Percentiles rank a stretch among this genome's conserved stretches.
phyloP scores from a whole-genome alignment of 2,888 invertebrate genomes.

The Cotesia congregata region DNA sequence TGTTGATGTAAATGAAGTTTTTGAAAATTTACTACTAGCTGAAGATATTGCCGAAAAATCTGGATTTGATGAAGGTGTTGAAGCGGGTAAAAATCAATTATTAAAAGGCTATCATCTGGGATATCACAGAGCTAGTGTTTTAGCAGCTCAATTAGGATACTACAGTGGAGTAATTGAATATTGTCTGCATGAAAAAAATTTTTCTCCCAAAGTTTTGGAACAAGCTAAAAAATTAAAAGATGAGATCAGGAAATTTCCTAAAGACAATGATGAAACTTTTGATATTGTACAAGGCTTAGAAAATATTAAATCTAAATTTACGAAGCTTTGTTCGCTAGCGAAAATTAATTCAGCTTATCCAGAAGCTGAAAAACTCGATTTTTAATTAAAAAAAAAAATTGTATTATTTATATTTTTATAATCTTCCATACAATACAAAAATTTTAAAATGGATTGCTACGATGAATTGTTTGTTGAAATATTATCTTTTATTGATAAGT shows the following conservation, averaged over 20 bases:
- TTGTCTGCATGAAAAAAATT: slow-evolving; percentile 64
- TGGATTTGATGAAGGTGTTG: slow-evolving; percentile 80
- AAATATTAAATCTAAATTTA: slow-evolving; percentile 78
- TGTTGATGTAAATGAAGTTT: slow-evolving; percentile 80
- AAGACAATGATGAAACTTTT: slow-evolving; percentile 75
- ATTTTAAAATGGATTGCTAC: slow-evolving; percentile 52
- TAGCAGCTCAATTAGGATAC: slow-evolving; percentile 84
- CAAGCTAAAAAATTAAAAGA: slow-evolving; percentile 74
- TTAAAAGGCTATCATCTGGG: slow-evolving; percentile 82
- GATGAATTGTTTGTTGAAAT: slow-evolving; percentile 64
- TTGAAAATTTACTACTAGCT: slow-evolving; percentile 79
- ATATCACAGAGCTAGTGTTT: slow-evolving; percentile 81
- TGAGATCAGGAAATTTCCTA: slow-evolving; percentile 78
- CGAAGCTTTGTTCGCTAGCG: slow-evolving; percentile 78
- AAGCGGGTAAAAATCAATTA: slow-evolving; percentile 73
- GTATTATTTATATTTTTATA: no score
- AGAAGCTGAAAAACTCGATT: slow-evolving; percentile 71
- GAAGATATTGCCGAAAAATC: slow-evolving; percentile 78
- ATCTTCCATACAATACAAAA: no score
- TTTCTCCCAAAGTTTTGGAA: slow-evolving; percentile 72
- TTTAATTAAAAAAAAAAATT: slow-evolving; percentile 17
- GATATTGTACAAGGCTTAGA: slow-evolving; percentile 78
- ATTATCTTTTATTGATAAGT: slow-evolving; percentile 75
- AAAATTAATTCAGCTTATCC: slow-evolving; percentile 75
- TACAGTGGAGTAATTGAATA: slow-evolving; percentile 77